A percentile compares a stretch with the other conserved stretches of the same genome.
Conservation (phyloP, 2,113 vertebrate genomes). For the Turdus rufiventris region DNA sequence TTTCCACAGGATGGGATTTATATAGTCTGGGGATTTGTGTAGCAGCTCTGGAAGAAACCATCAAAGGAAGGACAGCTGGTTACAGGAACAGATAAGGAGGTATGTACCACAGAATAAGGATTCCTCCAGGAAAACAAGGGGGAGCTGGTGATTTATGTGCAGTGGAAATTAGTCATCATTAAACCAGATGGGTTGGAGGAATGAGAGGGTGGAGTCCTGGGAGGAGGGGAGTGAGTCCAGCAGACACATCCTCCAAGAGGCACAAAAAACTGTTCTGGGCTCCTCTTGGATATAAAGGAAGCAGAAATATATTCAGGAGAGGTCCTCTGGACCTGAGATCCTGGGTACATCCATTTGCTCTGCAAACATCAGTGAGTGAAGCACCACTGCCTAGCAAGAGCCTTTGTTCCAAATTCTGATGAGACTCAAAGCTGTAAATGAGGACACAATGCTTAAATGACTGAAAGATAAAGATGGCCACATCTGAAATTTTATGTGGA, state of each 20-base stretch:
- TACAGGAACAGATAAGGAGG: background rate
- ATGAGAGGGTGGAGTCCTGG: background rate
- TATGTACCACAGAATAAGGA: background rate
- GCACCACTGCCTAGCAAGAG: background rate
- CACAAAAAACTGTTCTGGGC: background rate
- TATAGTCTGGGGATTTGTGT: background rate
- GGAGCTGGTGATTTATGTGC: background rate
- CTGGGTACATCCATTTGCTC: background rate
- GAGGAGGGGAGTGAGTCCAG: background rate
- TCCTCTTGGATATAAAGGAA: background rate
- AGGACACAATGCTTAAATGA: background rate
- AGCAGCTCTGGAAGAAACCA: background rate
- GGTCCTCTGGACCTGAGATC: background rate
- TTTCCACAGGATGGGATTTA: background rate
- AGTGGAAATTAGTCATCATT: background rate
- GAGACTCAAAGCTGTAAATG: background rate
- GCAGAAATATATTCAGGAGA: rapidly evolving
- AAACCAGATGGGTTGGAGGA: background rate
- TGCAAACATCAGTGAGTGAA: background rate
- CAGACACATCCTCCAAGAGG: background rate
- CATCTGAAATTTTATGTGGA: background rate
- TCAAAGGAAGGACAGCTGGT: slow-evolving; percentile 24
- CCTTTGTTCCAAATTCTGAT: background rate
- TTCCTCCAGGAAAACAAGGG: background rate
- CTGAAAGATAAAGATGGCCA: background rate